Conservation (phyloP, 2,888 invertebrate species). For the Chaetoderma sp. region DNA sequence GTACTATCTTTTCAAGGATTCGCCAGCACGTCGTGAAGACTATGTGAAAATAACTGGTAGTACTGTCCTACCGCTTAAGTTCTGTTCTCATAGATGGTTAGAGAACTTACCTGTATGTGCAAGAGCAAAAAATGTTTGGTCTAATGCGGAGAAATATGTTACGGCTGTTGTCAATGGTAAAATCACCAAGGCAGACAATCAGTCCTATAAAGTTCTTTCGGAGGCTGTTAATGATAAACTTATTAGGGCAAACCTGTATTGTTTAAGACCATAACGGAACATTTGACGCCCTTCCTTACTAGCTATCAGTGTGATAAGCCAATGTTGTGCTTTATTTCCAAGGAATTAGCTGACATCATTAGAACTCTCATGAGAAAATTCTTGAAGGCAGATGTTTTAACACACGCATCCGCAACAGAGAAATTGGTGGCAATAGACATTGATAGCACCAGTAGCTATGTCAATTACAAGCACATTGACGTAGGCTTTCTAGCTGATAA, state of each 20-base stretch:
- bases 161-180: not conserved
- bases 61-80: slow-evolving; percentile 10
- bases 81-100: slow-evolving; percentile 24
- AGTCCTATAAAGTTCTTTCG: not conserved
- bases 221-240: not conserved
- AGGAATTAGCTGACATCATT: not conserved
- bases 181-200: slow-evolving; percentile 8
- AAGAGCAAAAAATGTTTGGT: slow-evolving; percentile 15
- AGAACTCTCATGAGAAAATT: not conserved
- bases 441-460: not conserved
- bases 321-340: not conserved
- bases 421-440: too few species aligned
- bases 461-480: not conserved
- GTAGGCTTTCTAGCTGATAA: slow-evolving; percentile 1
- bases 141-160: slow-evolving; percentile 1
- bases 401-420: too few species aligned
- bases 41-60: slow-evolving; percentile 3
- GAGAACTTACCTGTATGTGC: slow-evolving; percentile 18
- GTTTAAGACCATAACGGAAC: not conserved
- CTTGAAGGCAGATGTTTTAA: not conserved
- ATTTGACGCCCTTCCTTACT: slow-evolving; percentile 7
- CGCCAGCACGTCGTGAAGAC: slow-evolving; percentile 20
- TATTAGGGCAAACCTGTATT: not conserved
- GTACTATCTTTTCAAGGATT: slow-evolving; percentile 12
- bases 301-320: slow-evolving; percentile 5